Evolutionary conservation across 2,888 invertebrate species (phyloP).

Genomic region (Dichetophora obliterata): DNA sequence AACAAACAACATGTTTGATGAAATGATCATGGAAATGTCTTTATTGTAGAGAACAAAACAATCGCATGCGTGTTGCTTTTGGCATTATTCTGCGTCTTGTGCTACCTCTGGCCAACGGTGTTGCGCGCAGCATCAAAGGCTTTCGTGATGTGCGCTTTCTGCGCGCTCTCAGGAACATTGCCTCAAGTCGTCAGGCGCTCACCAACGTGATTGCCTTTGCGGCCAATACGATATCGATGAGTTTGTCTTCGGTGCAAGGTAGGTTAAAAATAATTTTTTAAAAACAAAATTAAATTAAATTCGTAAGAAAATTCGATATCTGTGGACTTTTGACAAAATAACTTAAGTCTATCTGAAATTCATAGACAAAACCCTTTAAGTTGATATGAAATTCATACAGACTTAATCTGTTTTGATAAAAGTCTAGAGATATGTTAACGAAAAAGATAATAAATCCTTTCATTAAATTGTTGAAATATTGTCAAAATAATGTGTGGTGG

Average conservation of each 20-base stretch:
- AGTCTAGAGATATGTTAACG: too few relatives aligned
- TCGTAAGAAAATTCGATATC: too few relatives aligned
- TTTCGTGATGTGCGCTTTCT: slow-evolving; percentile 65
- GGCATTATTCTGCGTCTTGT: slow-evolving; percentile 67
- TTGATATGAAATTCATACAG: too few relatives aligned
- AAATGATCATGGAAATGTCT: background rate
- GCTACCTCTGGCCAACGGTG: slow-evolving; percentile 66
- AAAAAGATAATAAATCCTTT: too few relatives aligned
- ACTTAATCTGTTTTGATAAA: too few relatives aligned
- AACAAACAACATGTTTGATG: background rate
- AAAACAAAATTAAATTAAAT: background rate
- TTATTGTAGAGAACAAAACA: slow-evolving; percentile 55
- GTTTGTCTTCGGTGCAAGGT: slow-evolving; percentile 69
- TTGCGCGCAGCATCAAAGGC: slow-evolving; percentile 65
- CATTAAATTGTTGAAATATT: too few relatives aligned
- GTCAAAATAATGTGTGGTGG: too few relatives aligned
- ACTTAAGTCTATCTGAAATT: too few relatives aligned
- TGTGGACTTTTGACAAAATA: too few relatives aligned
- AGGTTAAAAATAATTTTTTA: slow-evolving; percentile 40
- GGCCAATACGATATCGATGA: slow-evolving; percentile 68
- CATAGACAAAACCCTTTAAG: too few relatives aligned
- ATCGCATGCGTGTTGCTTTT: slow-evolving; percentile 64
- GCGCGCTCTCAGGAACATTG: slow-evolving; percentile 61
- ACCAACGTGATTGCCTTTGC: slow-evolving; percentile 68
- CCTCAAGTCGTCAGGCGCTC: slow-evolving; percentile 63